Evolutionary conservation across 2,113 vertebrate genomes (phyloP).

Genomic region (Labrus mixtus): DNA sequence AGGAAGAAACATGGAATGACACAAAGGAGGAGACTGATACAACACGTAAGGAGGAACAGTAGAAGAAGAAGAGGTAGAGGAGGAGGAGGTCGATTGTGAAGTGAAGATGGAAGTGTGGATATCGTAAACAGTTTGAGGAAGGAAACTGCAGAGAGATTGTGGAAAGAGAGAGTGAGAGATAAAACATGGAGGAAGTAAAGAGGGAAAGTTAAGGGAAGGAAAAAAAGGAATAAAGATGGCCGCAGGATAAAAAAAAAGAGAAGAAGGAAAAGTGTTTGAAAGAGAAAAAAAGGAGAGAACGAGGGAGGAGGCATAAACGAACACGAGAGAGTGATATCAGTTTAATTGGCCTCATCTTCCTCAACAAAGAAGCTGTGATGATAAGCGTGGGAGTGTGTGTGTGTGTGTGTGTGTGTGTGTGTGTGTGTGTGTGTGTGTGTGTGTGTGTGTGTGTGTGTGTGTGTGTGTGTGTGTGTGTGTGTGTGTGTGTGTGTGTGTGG

Average conservation of each 20-base stretch:
- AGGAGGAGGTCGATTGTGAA: too few relatives aligned
- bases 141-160: too few relatives aligned
- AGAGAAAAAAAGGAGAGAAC: neutral
- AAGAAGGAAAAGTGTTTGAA: neutral
- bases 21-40: too few relatives aligned
- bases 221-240: neutral
- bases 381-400: slow-evolving; percentile 62
- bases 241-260: neutral
- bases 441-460: slow-evolving; percentile 35
- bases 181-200: neutral
- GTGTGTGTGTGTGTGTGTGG: slow-evolving; percentile 31
- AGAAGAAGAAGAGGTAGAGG: neutral
- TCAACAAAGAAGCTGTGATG: slow-evolving; percentile 72
- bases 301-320: slow-evolving; percentile 43
- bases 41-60: too few relatives aligned
- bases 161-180: too few relatives aligned
- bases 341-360: slow-evolving; percentile 76
- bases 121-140: too few relatives aligned
- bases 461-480: slow-evolving; percentile 54
- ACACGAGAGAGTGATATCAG: slow-evolving; percentile 65
- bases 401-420: slow-evolving; percentile 58
- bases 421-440: slow-evolving; percentile 51
- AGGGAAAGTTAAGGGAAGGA: neutral
- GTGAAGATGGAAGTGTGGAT: too few relatives aligned
- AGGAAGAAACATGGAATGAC: neutral